Evolutionary conservation across 2,797 vertebrate genomes (phyloP).

Genomic region (Sylvia borin): DNA sequence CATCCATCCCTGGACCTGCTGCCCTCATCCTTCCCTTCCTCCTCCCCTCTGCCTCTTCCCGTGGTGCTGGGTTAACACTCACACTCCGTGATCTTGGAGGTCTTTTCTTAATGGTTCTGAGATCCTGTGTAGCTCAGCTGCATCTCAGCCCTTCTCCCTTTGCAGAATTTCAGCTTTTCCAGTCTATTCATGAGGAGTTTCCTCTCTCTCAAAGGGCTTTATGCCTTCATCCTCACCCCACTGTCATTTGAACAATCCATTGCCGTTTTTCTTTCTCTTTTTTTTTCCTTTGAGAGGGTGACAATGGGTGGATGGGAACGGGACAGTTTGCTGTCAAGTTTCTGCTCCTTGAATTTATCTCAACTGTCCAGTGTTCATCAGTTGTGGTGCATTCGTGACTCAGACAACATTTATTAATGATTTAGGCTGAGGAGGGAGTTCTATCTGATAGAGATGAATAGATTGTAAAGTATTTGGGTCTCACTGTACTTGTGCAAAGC

Average conservation of each 20-base stretch:
- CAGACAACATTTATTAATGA: not conserved
- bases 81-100: not conserved
- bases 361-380: not conserved
- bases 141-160: not conserved
- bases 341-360: not conserved
- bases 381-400: not conserved
- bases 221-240: not conserved
- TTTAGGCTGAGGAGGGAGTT: constrained; percentile 18
- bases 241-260: not conserved
- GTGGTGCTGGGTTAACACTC: not conserved
- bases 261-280: not conserved
- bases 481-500: constrained; percentile 30
- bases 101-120: not conserved
- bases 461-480: constrained; percentile 35
- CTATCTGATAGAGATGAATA: constrained; percentile 48
- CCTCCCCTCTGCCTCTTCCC: not conserved
- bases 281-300: not conserved
- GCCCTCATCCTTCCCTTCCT: not conserved
- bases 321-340: not conserved
- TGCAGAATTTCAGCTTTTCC: not conserved
- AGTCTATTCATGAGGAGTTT: not conserved
- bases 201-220: not conserved
- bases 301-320: not conserved
- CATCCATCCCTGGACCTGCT: not conserved
- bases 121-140: not conserved